phyloP scores from a whole-genome alignment of 2,113 vertebrate species.

The Phocoena phocoena region DNA sequence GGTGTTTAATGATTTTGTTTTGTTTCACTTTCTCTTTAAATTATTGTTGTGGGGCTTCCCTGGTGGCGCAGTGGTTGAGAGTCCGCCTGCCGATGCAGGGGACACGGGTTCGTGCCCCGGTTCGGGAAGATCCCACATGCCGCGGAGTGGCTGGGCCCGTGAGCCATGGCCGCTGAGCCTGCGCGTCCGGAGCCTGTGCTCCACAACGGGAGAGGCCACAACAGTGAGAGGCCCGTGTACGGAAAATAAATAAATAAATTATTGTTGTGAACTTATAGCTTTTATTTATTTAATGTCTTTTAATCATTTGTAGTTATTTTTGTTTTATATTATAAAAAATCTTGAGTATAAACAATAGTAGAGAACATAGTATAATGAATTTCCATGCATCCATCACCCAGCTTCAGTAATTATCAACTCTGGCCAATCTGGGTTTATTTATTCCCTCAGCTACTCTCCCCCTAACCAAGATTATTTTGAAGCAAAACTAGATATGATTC shows the following conservation, averaged over 20 bases:
- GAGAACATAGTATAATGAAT: slow-evolving; percentile 13
- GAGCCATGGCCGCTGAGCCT: no score
- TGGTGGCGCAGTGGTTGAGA: no score
- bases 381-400: background rate
- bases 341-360: slow-evolving; percentile 20
- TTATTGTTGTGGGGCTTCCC: background rate
- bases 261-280: background rate
- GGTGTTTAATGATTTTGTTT: background rate
- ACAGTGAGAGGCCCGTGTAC: no score
- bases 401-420: background rate
- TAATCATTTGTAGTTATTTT: slow-evolving; percentile 16
- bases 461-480: slow-evolving; percentile 7
- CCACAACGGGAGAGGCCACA: no score
- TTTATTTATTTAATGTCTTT: slow-evolving; percentile 24
- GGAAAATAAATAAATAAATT: background rate
- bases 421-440: background rate
- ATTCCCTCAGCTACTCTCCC: background rate
- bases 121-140: no score
- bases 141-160: no score
- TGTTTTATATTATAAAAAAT: slow-evolving; percentile 31
- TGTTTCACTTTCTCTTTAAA: slow-evolving; percentile 13
- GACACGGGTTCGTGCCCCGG: no score
- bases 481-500: slow-evolving; percentile 9
- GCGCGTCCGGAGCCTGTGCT: no score
- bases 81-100: no score